These are phyloP conservation scores for Siniperca chuatsi DNA, from an alignment of 2,113 vertebrate species.

Conservation along the genomic window DNA sequence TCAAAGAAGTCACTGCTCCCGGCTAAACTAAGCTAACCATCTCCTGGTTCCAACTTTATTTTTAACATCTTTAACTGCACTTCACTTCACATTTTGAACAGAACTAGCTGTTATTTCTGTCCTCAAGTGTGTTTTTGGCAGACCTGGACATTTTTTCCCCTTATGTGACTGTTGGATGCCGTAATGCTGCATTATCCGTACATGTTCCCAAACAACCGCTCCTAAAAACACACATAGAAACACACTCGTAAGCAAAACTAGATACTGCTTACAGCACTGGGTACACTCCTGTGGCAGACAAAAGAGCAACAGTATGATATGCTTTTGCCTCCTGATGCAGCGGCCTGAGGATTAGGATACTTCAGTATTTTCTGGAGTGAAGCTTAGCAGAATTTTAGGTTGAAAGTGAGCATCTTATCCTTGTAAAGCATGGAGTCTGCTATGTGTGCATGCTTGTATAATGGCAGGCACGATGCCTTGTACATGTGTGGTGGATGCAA, in stretches of 20 bases:
- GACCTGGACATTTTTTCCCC: neutral
- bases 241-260: neutral
- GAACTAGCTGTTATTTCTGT: neutral
- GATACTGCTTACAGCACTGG: neutral
- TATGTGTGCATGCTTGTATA: neutral
- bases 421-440: neutral
- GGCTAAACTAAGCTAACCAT: neutral
- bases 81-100: neutral
- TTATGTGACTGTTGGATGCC: neutral
- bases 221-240: conserved; percentile 3
- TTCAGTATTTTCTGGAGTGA: conserved; percentile 1
- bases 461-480: neutral
- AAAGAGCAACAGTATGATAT: conserved; percentile 18
- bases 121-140: neutral
- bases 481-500: neutral
- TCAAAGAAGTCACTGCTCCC: neutral
- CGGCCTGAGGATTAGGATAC: neutral
- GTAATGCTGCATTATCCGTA: neutral
- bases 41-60: neutral
- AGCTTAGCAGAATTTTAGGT: conserved; percentile 2
- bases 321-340: conserved; percentile 17
- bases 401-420: conserved; percentile 8
- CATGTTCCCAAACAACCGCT: neutral
- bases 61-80: neutral
- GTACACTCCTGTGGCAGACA: conserved; percentile 14